These are phyloP conservation scores for Thecophora atra DNA, from an alignment of 2,888 invertebrate species.

Conservation along the genomic window DNA sequence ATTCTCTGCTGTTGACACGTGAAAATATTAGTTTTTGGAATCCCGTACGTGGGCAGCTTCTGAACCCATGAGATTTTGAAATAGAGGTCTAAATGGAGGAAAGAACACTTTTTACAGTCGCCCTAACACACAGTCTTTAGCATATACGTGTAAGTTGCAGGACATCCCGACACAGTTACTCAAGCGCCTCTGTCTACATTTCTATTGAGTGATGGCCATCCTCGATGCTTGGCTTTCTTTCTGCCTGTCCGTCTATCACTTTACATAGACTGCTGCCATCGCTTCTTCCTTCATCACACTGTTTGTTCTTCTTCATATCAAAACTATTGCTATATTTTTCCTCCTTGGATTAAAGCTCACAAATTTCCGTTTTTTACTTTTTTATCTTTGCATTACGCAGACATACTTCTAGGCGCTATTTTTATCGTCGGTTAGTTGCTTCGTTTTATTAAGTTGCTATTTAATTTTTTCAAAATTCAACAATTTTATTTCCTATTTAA, in stretches of 20 bases:
- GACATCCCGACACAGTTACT: not conserved
- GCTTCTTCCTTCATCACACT: not conserved
- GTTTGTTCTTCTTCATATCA: slow-evolving; percentile 7
- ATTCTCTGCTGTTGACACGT: too few species aligned
- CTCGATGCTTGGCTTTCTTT: not conserved
- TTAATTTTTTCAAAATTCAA: too few species aligned
- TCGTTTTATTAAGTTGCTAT: not conserved
- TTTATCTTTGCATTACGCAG: not conserved
- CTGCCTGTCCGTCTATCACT: not conserved
- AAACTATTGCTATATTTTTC: too few species aligned
- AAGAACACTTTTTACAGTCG: too few species aligned
- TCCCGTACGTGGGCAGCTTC: too few species aligned
- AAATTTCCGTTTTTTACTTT: not conserved
- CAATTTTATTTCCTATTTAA: too few species aligned
- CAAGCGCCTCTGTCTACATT: not conserved
- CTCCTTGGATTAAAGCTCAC: slow-evolving; percentile 10
- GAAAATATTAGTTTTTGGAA: too few species aligned
- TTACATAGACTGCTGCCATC: not conserved
- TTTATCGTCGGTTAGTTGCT: not conserved
- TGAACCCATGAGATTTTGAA: too few species aligned
- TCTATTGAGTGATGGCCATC: not conserved
- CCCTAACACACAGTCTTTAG: too few species aligned
- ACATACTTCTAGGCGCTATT: slow-evolving; percentile 22
- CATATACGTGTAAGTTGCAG: too few species aligned
- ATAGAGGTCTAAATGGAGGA: too few species aligned